Evolutionary conservation across 2,113 vertebrate species (phyloP).

Genomic region (Tiliqua scincoides): DNA sequence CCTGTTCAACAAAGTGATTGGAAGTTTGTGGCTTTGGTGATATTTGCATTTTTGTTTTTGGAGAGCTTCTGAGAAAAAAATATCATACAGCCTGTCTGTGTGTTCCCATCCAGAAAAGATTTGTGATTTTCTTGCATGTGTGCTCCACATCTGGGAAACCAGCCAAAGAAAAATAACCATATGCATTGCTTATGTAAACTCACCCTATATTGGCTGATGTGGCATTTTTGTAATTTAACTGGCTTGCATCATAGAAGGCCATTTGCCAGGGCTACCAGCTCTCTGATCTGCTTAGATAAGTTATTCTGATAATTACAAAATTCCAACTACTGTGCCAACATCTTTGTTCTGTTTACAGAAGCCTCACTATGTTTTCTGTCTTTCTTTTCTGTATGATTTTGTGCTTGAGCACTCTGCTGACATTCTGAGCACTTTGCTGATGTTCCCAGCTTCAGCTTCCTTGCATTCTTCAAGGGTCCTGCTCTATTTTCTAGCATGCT

Average conservation of each 20-base stretch:
- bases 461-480: background rate
- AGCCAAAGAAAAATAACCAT: background rate
- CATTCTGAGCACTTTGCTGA: background rate
- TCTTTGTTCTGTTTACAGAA: background rate
- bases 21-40: background rate
- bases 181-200: background rate
- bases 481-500: background rate
- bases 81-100: background rate
- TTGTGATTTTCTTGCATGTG: background rate
- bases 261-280: background rate
- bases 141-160: background rate
- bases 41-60: background rate
- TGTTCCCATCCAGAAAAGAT: background rate
- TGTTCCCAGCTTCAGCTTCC: background rate
- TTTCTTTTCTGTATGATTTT: background rate
- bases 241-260: background rate
- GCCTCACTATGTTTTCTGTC: background rate
- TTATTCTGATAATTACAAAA: slow-evolving; percentile 5
- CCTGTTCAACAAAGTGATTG: background rate
- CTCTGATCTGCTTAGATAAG: background rate
- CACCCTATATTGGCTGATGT: background rate
- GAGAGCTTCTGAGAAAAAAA: background rate
- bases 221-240: background rate
- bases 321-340: background rate
- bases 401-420: background rate